Evolutionary conservation across 2,113 vertebrate species (phyloP), one percentile per base, ranked within the genome.

Genomic region (Illadopsis cleaveri): DNA sequence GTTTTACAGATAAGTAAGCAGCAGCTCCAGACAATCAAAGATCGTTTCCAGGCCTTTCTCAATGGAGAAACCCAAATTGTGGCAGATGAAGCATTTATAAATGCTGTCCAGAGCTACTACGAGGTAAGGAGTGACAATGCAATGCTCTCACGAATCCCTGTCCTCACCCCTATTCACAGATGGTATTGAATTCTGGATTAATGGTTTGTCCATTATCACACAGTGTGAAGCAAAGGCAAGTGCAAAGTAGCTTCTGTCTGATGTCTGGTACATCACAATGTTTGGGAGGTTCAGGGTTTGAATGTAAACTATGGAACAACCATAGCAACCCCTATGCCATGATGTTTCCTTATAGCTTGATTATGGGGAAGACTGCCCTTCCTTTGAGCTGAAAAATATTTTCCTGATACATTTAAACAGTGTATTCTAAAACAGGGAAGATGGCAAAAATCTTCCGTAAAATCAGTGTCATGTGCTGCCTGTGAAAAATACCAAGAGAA

Each of bases 31-130:
- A 99, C 99, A 5, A 99, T 99, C 84, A 99, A 99, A 96, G 99
- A 99, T 83, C 99, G 98, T 54, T 99, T 99, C 97, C 99, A 99
- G 97, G 98, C 99, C 17, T 99, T 99, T 94, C 98, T 99, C 65
- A 99, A 98, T 2, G 99, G 99, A 96, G 99, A 99, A 47, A 99
- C 99, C 5, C 99, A 99, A 97, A 99, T 99, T 30, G 99, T 99
- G 91, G 99, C 99, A 11, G 99, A 99, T 10, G 99, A 99, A 97
- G 99, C 99, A 11, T 99, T 99, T 97, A 99, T 99, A 98, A 99
- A 99, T 0, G 99, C 99, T 4, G 99, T 99, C 65, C 99, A 99
- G 98, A 99, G 99, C 97, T 99, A 99, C 98, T 99, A 99, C 1
- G 99, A 99, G 98, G 99, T 99, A 97, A 98, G 98, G 28, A 51